These are phyloP conservation scores for Patiria miniata DNA, from an alignment of 35 echinoderm and acorn worm genomes.

Conservation along the genomic window DNA sequence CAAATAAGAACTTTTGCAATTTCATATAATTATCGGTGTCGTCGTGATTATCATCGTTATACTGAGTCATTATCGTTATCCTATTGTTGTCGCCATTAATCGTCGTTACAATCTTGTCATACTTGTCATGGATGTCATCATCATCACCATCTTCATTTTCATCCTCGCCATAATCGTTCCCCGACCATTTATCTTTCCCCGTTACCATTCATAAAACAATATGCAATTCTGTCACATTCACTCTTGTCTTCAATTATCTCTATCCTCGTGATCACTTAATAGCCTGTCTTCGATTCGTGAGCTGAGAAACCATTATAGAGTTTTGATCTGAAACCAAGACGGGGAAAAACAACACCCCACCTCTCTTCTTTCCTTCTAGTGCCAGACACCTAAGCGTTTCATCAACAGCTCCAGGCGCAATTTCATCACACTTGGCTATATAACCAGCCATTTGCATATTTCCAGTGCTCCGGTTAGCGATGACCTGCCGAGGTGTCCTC, in stretches of 20 bases:
- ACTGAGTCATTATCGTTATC: no score
- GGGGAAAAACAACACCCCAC: background rate
- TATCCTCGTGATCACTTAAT: no score
- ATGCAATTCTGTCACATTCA: no score
- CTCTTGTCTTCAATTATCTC: no score
- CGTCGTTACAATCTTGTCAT: no score
- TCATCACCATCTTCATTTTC: background rate
- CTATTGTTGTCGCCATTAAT: no score
- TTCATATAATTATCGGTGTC: no score
- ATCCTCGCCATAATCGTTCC: background rate
- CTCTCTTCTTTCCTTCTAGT: background rate
- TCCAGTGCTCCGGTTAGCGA: background rate
- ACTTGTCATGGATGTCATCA: background rate
- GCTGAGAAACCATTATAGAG: no score
- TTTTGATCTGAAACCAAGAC: background rate
- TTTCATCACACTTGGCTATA: conserved; percentile 7
- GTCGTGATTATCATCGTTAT: no score
- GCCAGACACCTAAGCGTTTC: background rate
- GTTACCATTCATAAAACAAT: no score
- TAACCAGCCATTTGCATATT: background rate
- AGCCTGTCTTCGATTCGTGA: no score
- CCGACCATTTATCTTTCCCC: background rate
- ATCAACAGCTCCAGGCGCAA: background rate
- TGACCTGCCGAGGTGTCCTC: conserved; percentile 2
- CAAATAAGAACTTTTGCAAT: no score